A percentile compares a stretch with the other conserved stretches of the same genome.
These are phyloP conservation scores for Poeciliopsis presidionis DNA, from an alignment of 2,797 vertebrate species.

Conservation along the genomic window DNA sequence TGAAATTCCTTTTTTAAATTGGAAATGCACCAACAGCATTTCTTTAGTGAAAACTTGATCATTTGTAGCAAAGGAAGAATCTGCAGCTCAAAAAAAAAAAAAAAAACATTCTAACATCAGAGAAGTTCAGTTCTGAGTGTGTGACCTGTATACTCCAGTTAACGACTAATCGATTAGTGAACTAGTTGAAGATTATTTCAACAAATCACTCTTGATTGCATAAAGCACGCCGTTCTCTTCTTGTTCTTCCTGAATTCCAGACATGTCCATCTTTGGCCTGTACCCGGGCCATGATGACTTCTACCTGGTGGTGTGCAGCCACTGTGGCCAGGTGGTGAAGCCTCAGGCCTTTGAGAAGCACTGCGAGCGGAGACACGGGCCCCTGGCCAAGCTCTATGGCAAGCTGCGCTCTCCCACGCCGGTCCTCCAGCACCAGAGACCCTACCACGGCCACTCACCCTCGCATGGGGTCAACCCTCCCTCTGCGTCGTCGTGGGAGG, in stretches of 20 bases:
- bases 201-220: neutral
- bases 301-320: constrained; percentile 94
- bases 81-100: too few relatives aligned
- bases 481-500: constrained; percentile 73
- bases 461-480: constrained; percentile 73
- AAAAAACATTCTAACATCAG: too few relatives aligned
- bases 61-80: too few relatives aligned
- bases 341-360: constrained; percentile 96
- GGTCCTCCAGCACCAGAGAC: constrained; percentile 79
- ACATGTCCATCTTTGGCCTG: constrained; percentile 96
- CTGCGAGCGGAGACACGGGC: constrained; percentile 91
- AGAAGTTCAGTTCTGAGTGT: too few relatives aligned
- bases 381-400: constrained; percentile 87
- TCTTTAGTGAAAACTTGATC: too few relatives aligned
- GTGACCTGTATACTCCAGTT: too few relatives aligned
- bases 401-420: constrained; percentile 80
- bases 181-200: neutral
- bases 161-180: too few relatives aligned
- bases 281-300: constrained; percentile 94
- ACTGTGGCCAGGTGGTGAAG: constrained; percentile 94
- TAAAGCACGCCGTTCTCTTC: neutral
- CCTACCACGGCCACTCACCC: constrained; percentile 83
- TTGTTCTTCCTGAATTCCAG: constrained; percentile 63
- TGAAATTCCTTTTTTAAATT: too few relatives aligned
- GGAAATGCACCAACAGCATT: too few relatives aligned